Base-by-base conservation (phyloP, 2,797 vertebrate species). In the Enoplosus armatus region DNA sequence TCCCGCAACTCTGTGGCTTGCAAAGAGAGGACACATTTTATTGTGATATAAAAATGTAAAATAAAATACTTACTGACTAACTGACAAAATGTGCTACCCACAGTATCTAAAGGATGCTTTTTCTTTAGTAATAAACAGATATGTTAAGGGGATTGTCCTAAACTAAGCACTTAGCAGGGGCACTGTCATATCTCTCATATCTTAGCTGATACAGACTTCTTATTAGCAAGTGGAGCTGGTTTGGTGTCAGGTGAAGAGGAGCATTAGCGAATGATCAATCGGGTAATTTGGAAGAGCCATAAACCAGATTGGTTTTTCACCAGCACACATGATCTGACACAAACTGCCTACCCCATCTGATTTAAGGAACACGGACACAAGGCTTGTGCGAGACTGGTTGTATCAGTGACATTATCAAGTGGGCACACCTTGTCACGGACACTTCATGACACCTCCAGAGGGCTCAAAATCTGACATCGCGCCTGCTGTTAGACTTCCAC, bases 351-450 rank as follows among this genome's bases (percentile, higher is more conserved):
- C 24, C 33, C 26, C 9, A n/a, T 60, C 48, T 50, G 54, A 61
- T 75, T 73, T 64, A 60, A 70, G 56, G 50, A 47, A 22, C 48
- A 60, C 50, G 50, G 48, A 73, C 24, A 62, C 22, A 29, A 35
- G 27, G 33, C 22, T 50, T 35, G 51, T 5, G 69, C 29, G 53
- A 76, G 48, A 69, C 20, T 24, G 22, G 45, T 69, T 65, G 58
- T 61, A 66, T 77, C 56, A 33, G 33, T 70, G 69, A 76, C 65
- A 79, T 85, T 71, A 82, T 78, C 51, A 72, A 84, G 83, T 47
- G 74, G 65, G 61, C 77, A 77, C 81, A 79, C 77, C 81, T 59
- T 53, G 73, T 83, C 60, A 68, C 24, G 1, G 65, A 83, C 60
- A 67, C 73, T 72, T 79, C 64, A 45, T 47, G 45, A 65, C 81